Percentiles rank a stretch among this genome's conserved stretches.
These are phyloP conservation scores for Rhopalosiphum maidis DNA, from an alignment of 1,140 invertebrate genomes.

Conservation along the genomic window DNA sequence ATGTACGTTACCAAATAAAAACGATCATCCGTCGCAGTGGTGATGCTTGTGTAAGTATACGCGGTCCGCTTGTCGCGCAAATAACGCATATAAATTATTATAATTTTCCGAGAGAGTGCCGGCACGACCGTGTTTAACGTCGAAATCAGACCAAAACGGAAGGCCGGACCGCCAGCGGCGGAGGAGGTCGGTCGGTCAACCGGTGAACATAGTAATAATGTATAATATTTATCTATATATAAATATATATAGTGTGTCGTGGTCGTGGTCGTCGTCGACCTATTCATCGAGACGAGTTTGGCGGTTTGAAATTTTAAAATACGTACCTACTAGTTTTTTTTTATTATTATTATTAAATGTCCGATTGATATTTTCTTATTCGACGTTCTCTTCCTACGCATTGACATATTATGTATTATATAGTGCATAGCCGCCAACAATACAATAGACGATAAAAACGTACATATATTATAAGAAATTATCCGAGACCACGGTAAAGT, in stretches of 20 bases:
- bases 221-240: not conserved
- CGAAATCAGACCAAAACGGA: constrained; percentile 52
- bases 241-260: not conserved
- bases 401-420: not conserved
- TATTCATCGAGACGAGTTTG: not conserved
- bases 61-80: constrained; percentile 22
- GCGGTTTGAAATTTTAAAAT: not conserved
- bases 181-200: constrained; percentile 21
- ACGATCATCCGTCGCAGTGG: not conserved
- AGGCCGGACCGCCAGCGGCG: not conserved
- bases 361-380: not conserved
- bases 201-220: not conserved
- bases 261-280: not conserved
- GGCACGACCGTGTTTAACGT: constrained; percentile 10
- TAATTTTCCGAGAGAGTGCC: constrained; percentile 5
- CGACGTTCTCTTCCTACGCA: not conserved
- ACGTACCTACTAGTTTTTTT: not conserved
- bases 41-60: not conserved
- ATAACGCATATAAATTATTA: constrained; percentile 15
- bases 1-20: not conserved
- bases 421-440: not conserved
- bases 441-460: constrained; percentile 24
- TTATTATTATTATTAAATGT: not conserved
- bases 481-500: constrained; percentile 6
- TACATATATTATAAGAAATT: not conserved